Evolutionary conservation across 2,797 vertebrate genomes (phyloP).

Genomic region (Myotis findleyi): DNA sequence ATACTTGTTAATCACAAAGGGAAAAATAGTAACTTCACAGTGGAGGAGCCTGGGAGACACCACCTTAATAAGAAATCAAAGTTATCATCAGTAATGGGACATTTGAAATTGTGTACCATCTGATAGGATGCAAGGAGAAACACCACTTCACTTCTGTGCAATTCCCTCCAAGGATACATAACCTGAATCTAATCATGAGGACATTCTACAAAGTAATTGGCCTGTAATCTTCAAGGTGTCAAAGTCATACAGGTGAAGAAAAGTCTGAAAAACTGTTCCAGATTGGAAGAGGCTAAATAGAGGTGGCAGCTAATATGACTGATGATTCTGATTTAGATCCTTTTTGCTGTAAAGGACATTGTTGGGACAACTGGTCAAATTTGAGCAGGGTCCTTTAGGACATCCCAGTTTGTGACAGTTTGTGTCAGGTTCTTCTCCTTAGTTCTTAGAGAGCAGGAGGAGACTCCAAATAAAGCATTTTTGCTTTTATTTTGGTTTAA

Average conservation of each 20-base stretch:
- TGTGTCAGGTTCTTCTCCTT: background rate
- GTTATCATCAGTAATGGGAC: background rate
- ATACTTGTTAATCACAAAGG: conserved; percentile 23
- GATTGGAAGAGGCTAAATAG: background rate
- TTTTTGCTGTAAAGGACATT: background rate
- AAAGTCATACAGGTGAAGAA: background rate
- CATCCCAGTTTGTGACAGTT: background rate
- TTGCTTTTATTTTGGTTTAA: conserved; percentile 40
- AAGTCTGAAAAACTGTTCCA: background rate
- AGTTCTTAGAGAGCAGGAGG: background rate
- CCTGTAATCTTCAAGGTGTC: background rate
- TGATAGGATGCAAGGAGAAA: background rate
- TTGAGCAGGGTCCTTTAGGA: background rate
- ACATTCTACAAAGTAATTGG: background rate
- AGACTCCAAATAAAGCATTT: background rate
- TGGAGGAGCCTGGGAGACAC: background rate
- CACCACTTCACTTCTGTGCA: background rate
- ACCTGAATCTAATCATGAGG: background rate
- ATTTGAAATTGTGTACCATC: background rate
- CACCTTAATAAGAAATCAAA: background rate
- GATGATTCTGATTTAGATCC: background rate
- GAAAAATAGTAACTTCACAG: background rate
- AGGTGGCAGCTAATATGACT: background rate
- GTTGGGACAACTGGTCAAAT: background rate
- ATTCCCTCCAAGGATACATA: background rate